These are phyloP conservation scores for Tillus elongatus DNA, from an alignment of 2,888 invertebrate species.

Conservation along the genomic window DNA sequence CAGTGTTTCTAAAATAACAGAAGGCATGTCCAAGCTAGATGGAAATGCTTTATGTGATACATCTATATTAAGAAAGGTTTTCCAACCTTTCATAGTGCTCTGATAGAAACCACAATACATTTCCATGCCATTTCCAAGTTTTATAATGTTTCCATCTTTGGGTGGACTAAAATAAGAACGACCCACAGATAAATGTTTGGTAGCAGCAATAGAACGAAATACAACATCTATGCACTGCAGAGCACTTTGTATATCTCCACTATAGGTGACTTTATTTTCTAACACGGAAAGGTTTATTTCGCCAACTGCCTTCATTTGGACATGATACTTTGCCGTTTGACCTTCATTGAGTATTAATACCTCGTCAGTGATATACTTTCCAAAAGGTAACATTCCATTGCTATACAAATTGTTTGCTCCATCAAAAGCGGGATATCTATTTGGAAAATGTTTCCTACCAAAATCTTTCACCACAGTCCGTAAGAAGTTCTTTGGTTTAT, in stretches of 20 bases:
- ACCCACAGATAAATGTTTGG: slow-evolving; percentile 51
- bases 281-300: slow-evolving; percentile 42
- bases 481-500: slow-evolving; percentile 57
- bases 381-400: slow-evolving; percentile 41
- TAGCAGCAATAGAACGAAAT: slow-evolving; percentile 57
- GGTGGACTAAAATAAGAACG: slow-evolving; percentile 65
- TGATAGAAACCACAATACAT: slow-evolving; percentile 93
- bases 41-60: slow-evolving; percentile 77
- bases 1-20: too few relatives aligned
- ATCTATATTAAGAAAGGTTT: slow-evolving; percentile 84
- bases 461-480: slow-evolving; percentile 40
- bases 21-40: too few relatives aligned
- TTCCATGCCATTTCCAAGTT: slow-evolving; percentile 73
- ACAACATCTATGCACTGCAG: slow-evolving; percentile 79
- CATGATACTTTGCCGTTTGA: slow-evolving; percentile 24
- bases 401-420: slow-evolving; percentile 60
- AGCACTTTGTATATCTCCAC: slow-evolving; percentile 47
- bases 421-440: slow-evolving; percentile 58
- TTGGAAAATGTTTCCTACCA: slow-evolving; percentile 36
- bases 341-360: slow-evolving; percentile 31
- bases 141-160: slow-evolving; percentile 36
- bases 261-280: slow-evolving; percentile 17
- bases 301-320: slow-evolving; percentile 48
- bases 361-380: slow-evolving; percentile 26
- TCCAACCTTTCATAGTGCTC: slow-evolving; percentile 82